Evolutionary conservation across 2,888 invertebrate genomes (phyloP).

Genomic region (Parnassius orleans): DNA sequence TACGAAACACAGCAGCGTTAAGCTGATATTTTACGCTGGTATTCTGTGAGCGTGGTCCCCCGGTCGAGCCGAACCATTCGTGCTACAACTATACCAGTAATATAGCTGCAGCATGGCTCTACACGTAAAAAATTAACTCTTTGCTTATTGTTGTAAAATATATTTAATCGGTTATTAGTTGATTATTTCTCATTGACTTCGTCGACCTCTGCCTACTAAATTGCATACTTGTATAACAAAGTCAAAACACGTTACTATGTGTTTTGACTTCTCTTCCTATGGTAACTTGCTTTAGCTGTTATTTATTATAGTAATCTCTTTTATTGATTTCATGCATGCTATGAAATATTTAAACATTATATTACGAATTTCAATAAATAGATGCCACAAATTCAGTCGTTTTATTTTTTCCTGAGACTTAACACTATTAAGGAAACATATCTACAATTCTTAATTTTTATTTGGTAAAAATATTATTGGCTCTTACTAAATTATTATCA

Average conservation of each 20-base stretch:
- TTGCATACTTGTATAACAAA: background rate
- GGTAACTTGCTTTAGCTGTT: slow-evolving; percentile 22
- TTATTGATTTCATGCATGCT: slow-evolving; percentile 62
- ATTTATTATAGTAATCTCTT: slow-evolving; percentile 10
- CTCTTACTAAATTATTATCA: background rate
- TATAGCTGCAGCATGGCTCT: no score
- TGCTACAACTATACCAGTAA: no score
- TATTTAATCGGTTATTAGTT: background rate
- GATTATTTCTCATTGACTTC: background rate
- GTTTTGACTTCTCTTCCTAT: background rate
- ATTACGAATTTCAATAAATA: slow-evolving; percentile 75
- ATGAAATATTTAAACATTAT: slow-evolving; percentile 53
- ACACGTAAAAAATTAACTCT: no score
- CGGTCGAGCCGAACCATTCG: no score
- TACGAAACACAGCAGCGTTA: no score
- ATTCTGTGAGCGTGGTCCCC: no score
- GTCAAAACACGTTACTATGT: background rate
- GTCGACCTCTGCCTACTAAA: background rate
- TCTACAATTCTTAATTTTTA: background rate
- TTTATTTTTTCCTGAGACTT: background rate
- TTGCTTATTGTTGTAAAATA: no score
- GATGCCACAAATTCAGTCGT: slow-evolving; percentile 33
- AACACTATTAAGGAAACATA: background rate
- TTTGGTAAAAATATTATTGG: background rate
- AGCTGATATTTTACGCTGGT: no score